Base-by-base conservation (phyloP, 2,797 vertebrate species). In the Caiman crocodilus region DNA sequence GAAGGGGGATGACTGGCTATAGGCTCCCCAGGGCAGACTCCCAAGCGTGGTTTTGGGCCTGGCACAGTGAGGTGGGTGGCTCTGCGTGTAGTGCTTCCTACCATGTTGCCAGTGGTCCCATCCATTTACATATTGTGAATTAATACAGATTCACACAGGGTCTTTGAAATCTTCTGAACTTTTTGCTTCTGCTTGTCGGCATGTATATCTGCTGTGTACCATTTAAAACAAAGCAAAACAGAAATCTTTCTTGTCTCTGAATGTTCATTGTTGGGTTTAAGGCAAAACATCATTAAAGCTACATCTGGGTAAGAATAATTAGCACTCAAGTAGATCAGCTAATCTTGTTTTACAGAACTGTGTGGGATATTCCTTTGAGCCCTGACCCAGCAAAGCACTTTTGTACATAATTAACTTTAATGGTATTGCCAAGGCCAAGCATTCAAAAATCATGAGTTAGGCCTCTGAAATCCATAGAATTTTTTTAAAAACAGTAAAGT, bases 251-350 rank as follows among this genome's bases (percentile, higher is more conserved):
- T 35, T 55, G 56, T 2, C 57, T 76, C 84, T 79, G 78, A 79
- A 90, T 94, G 81, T 67, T 69, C 42, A 64, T 79, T 86, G 79
- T 91, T 85, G 69, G n/a, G 18, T 87, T 91, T 76, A 87, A 89
- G 57, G 73, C 90, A 91, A 87, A 95, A 90, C 26, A 85, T 12
- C 28, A 50, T 50, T 50, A 50, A 50, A 50, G 42, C 42, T 42
- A 73, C 59, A 8, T 67, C 76, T 79, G 64, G 42, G 77, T 25
- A 85, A 87, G 91, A 85, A 57, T 50, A 28, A 4, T 21, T 67
- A 77, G n/a, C 84, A 74, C 50, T 93, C 58, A 61, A 63, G 58
- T 13, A 84, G 20, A 76, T 18, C 65, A 60, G 58, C 74, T 92
- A 57, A 78, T 14, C 61, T 67, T 12, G 5, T 71, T 57, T 78